Base-by-base conservation (phyloP, 1,140 invertebrate species). In the Brachionus rubens region DNA sequence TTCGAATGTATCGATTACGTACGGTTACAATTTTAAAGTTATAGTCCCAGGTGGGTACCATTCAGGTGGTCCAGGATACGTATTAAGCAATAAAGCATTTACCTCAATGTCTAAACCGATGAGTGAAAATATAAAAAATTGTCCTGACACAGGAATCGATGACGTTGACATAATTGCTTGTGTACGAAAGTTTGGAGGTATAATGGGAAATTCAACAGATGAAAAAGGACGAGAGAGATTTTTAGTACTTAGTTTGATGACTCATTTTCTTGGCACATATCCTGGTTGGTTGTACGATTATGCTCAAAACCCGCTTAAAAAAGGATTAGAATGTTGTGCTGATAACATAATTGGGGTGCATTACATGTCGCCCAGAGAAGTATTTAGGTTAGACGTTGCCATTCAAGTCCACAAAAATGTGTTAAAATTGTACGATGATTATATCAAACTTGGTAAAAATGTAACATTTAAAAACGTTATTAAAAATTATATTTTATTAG, bases 41-140 rank as follows among this genome's bases (percentile, higher is more conserved):
- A 43, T 75, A 7, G 46, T 75, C 2, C 19, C 26, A 40, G 19
- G 30, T 14, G 46, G 43, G n/a, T 75, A 43, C 56, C 33, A 54
- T 19, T 56, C 48, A 19, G 83, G 56, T 19, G 80, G 80, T 24
- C 77, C 79, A n/a, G 80, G 80, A n/a, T 85, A 85, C 78, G 81
- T 82, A 5, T 79, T 85, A 6, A 84, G 48, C 12, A 46, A 47
- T 28, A 50, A 14, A 30, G 48, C 72, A 28, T 56, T 75, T 9
- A 75, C 28, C 3, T 9, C 14, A 14, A 24, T 75, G 14, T 28
- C 19, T 16, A 28, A 41, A 46, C 48, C 50, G 28, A 26, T 54
- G 59, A 12, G n/a, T 14, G 40, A 65, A 43, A 43, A 65, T 24
- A 19, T 65, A 6, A 12, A n/a, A 21, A 43, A 65, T 43, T 65